Evolutionary conservation across 2,113 vertebrate species (phyloP).

Genomic region (Struthidea cinerea): DNA sequence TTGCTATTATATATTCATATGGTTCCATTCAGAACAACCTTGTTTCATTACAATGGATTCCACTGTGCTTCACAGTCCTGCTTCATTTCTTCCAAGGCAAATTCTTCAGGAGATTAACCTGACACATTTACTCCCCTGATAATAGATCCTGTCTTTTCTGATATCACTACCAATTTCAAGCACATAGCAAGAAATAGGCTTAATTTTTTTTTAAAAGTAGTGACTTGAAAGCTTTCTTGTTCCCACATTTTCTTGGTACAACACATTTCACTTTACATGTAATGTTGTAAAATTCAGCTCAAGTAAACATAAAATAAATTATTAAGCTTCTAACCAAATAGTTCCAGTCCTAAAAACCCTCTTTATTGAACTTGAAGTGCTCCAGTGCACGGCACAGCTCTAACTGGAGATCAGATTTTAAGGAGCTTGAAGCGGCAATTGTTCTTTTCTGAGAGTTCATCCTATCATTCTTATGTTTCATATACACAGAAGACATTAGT

Average conservation of each 20-base stretch:
- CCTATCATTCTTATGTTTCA: conserved; percentile 1
- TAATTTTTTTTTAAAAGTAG: background rate
- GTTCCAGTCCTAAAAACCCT: background rate
- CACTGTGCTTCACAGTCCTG: conserved; percentile 21
- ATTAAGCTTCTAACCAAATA: conserved; percentile 23
- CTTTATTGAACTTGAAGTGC: background rate
- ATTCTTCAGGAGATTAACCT: conserved; percentile 66
- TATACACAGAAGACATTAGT: conserved; percentile 1
- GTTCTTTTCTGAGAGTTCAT: background rate
- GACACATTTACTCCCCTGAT: conserved; percentile 61
- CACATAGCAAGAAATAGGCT: conserved; percentile 12
- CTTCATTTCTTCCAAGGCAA: conserved; percentile 54
- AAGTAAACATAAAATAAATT: conserved; percentile 59
- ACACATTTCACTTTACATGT: conserved; percentile 43
- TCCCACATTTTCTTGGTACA: conserved; percentile 4
- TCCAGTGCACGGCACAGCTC: fast-evolving
- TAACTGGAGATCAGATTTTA: background rate
- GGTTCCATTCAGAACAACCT: conserved; percentile 32
- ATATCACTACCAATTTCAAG: conserved; percentile 55
- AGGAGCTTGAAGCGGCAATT: background rate
- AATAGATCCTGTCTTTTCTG: conserved; percentile 52
- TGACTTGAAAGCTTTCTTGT: conserved; percentile 29
- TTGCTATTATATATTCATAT: conserved; percentile 30
- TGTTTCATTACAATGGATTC: background rate
- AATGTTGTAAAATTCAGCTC: conserved; percentile 9